Evolutionary conservation across 2,113 vertebrate genomes (phyloP), one percentile per base, ranked within the genome.

Genomic region (Orthonyx spaldingii): DNA sequence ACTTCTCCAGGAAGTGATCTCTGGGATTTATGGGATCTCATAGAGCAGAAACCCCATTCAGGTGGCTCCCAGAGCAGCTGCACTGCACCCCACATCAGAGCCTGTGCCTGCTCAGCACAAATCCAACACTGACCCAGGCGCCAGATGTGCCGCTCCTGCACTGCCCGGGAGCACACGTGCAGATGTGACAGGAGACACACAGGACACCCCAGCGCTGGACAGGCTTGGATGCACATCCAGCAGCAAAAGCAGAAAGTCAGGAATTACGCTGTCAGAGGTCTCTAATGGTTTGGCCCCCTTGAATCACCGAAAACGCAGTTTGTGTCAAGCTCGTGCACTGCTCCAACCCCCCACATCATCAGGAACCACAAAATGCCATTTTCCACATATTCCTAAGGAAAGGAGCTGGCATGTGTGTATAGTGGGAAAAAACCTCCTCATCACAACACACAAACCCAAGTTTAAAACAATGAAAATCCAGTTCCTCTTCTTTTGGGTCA

Each of bases 351-450:
- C 8, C 16, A 2, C 47, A 44, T 32, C n/a, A 6, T 7, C 75
- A 37, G 13, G 23, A 75, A 39, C 50, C 32, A 33, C 28, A 61
- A 85, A 89, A 56, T 5, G 3, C 32, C 33, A 20, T 59, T 80
- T 71, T 30, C 37, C 37, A 82, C 0, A 0, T 20, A 49, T 33
- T 50, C 32, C 11, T 14, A 41, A 30, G 9, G 59, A n/a, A 77
- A 3, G 0, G 5, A 72, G 20, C 46, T 11, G 27, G 16, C 6
- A 35, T 0, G 2, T 15, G 11, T 1, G 6, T 1, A 5, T 1
- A 1, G 28, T 2, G 3, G 69, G 0, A 60, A 76, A 22, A 69
- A 49, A 53, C 9, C 65, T 44, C 44, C 53, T 76, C 63, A 46
- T 33, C 32, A 49, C 37, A 95, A 37, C 26, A n/a, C 11, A 60